Percentiles rank a stretch among this genome's conserved stretches.
These are phyloP conservation scores for Macroteleia sp. DNA, from an alignment of 2,888 invertebrate genomes.

Conservation along the genomic window DNA sequence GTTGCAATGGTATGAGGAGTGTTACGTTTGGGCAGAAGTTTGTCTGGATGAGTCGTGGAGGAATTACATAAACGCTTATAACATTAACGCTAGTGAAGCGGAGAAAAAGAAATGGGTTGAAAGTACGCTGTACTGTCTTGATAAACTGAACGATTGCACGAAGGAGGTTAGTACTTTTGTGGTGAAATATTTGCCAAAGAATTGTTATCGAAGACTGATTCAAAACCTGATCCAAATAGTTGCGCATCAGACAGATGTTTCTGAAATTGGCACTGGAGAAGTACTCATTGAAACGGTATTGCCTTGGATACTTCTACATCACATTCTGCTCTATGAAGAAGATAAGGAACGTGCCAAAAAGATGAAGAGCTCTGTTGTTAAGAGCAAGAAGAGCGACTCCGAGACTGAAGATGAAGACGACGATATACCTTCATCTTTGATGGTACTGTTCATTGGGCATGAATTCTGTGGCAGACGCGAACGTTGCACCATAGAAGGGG, in stretches of 20 bases:
- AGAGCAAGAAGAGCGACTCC: constrained; percentile 74
- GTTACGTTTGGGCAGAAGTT: constrained; percentile 91
- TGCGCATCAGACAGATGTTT: constrained; percentile 90
- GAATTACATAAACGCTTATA: constrained; percentile 85
- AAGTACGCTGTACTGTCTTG: constrained; percentile 84
- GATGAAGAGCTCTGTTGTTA: constrained; percentile 62
- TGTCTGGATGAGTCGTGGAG: constrained; percentile 90
- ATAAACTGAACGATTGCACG: constrained; percentile 85
- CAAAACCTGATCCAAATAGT: constrained; percentile 91
- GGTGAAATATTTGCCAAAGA: constrained; percentile 85
- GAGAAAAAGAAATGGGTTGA: constrained; percentile 83
- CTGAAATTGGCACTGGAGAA: constrained; percentile 86
- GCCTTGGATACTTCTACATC: constrained; percentile 94
- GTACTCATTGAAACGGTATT: constrained; percentile 89
- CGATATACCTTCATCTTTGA: constrained; percentile 89
- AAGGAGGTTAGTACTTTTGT: constrained; percentile 85
- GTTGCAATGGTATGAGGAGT: constrained; percentile 86
- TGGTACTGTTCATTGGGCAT: constrained; percentile 92
- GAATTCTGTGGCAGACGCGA: constrained; percentile 92
- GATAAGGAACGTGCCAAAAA: constrained; percentile 86
- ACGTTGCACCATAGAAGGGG: constrained; percentile 92
- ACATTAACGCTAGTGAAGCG: constrained; percentile 19
- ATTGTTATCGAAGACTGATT: constrained; percentile 88
- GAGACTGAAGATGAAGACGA: constrained; percentile 85
- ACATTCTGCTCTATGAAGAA: constrained; percentile 89